Evolutionary conservation across 2,888 invertebrate species (phyloP).

Genomic region (Ditula angustiorana): DNA sequence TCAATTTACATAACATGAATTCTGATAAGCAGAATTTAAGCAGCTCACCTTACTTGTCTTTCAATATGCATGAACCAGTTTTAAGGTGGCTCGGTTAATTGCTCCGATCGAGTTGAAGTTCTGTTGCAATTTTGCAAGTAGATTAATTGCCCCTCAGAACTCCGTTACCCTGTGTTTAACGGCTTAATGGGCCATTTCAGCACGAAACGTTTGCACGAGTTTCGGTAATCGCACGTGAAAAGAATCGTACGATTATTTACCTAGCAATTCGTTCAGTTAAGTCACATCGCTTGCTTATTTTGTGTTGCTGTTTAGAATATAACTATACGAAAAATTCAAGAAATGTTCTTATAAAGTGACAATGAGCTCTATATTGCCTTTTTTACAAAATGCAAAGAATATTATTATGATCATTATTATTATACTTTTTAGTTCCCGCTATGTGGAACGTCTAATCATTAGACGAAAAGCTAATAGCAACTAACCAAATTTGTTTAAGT

Average conservation of each 20-base stretch:
- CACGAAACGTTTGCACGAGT: constrained; percentile 10
- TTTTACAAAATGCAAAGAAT: no score
- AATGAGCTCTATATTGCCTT: no score
- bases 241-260: neutral
- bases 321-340: no score
- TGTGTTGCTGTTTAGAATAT: no score
- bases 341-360: no score
- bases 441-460: no score
- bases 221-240: constrained; percentile 12
- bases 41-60: neutral
- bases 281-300: no score
- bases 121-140: constrained; percentile 30
- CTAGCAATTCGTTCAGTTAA: neutral
- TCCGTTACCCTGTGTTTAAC: constrained; percentile 15
- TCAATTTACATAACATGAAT: constrained; percentile 1
- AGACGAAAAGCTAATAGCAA: no score
- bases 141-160: constrained; percentile 24
- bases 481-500: no score
- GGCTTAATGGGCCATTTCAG: constrained; percentile 12
- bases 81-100: constrained; percentile 11
- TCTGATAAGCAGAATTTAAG: neutral
- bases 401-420: no score
- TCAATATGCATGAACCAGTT: constrained; percentile 21
- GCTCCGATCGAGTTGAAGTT: constrained; percentile 22
- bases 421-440: no score